Percentiles rank a stretch among this genome's conserved stretches.
phyloP scores from a whole-genome alignment of 2,888 invertebrate species.

The Chironomus tentans region DNA sequence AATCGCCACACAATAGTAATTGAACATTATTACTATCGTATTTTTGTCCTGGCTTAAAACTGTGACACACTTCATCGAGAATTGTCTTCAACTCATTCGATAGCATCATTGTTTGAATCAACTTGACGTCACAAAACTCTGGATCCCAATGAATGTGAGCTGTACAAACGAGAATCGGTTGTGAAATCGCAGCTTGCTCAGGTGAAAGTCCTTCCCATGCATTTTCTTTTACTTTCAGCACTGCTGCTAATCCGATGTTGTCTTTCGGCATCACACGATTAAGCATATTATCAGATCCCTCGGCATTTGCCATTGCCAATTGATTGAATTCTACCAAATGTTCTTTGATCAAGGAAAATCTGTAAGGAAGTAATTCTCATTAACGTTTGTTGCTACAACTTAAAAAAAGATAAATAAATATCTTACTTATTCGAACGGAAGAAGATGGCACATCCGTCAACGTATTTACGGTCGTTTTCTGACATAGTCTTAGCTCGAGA shows the following conservation, averaged over 20 bases:
- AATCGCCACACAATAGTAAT: constrained; percentile 90
- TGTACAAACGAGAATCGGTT: constrained; percentile 90
- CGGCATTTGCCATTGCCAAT: constrained; percentile 96
- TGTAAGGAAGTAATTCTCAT: constrained; percentile 40
- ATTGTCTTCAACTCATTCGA: constrained; percentile 86
- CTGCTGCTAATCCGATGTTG: constrained; percentile 93
- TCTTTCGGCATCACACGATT: constrained; percentile 99
- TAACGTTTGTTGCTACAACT: not conserved
- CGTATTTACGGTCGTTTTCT: constrained; percentile 92
- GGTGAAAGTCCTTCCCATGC: constrained; percentile 82
- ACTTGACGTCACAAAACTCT: constrained; percentile 97
- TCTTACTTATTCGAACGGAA: constrained; percentile 79
- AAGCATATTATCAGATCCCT: constrained; percentile 96
- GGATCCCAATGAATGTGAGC: constrained; percentile 99
- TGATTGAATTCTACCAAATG: constrained; percentile 97
- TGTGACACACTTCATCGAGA: constrained; percentile 75
- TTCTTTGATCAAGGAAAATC: constrained; percentile 90
- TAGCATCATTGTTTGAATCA: constrained; percentile 99
- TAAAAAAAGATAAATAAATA: not conserved
- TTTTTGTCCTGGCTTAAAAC: constrained; percentile 62
- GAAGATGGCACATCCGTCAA: constrained; percentile 99
- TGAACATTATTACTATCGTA: constrained; percentile 76
- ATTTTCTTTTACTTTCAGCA: constrained; percentile 88
- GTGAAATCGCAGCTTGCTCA: constrained; percentile 66
- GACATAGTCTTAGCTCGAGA: constrained; percentile 97